Evolutionary conservation across 1,140 invertebrate species (phyloP).

Genomic region (Pemphigus obesinymphae): DNA sequence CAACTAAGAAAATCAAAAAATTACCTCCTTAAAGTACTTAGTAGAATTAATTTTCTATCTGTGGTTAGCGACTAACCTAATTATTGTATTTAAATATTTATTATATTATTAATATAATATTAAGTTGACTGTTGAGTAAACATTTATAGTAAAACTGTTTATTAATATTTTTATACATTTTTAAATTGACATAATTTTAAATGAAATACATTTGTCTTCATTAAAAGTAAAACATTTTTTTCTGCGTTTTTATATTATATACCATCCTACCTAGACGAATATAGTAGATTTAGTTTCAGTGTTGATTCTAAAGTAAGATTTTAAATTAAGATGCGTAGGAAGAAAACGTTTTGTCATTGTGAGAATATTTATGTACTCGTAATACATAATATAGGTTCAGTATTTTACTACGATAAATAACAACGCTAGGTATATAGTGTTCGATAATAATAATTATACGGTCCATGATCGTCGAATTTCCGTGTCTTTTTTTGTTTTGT

Average conservation of each 20-base stretch:
- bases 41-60: no score
- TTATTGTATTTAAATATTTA: no score
- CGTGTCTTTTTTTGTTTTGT: background rate
- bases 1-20: no score
- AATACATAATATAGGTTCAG: background rate
- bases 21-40: no score
- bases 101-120: no score
- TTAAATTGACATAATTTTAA: background rate
- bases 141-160: no score
- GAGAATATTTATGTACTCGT: background rate
- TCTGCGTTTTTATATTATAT: no score
- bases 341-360: background rate
- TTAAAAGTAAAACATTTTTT: background rate
- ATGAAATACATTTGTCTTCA: background rate
- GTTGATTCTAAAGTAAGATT: background rate
- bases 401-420: background rate
- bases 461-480: background rate
- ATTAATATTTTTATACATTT: no score
- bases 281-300: background rate
- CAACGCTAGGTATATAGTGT: background rate
- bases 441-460: background rate
- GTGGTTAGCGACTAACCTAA: no score
- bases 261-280: no score
- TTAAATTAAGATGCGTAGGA: background rate
- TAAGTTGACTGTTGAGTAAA: no score